Evolutionary conservation across 2,888 invertebrate species (phyloP), one percentile per base, ranked within the genome.

Genomic region (Gonocerus acuteangulatus): DNA sequence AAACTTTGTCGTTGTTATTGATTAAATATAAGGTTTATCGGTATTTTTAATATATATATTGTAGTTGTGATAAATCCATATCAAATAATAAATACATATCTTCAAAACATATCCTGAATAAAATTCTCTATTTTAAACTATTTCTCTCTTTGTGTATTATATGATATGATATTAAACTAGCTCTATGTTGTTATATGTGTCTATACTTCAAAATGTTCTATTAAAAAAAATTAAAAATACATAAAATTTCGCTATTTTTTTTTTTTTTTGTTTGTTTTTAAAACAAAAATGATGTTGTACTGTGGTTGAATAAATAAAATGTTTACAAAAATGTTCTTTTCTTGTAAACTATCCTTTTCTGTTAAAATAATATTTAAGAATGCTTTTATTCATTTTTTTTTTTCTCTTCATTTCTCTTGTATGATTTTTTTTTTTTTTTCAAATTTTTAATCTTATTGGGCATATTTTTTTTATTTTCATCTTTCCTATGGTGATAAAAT

Each of bases 131-230:
- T 64, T 62, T 62, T 62, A 64, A 60, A 60, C 44, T 60, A 47
- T 56, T 62, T 62, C 59, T 48, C 45, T 51, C 32, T 44, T 60
- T 44, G 16, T 47, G 52, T 62, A 60, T 60, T 52, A 32, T 45
- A 62, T 48, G 52, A 19, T 45, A 44, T 49, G 48, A 36, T 57
- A 44, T 47, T 48, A 57, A 45, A 48, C 45, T 62, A 64, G 62
- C 45, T 64, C 60, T 60, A 52, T 62, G 62, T 64, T 64, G 62
- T 64, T 62, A 45, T 64, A 60, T 56, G 64, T 64, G 64, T 64
- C 60, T 62, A 64, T 62, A 61, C 36, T 57, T 47, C 44, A 51
- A 54, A 44, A 23, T 57, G 57, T 57, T 57, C 3, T 19, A 44
- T 27, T 18, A 57, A 45, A 57, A 57, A 45, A 27, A 57, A 49